phyloP scores from a whole-genome alignment of 1,140 invertebrate species.

The Psix sp. region DNA sequence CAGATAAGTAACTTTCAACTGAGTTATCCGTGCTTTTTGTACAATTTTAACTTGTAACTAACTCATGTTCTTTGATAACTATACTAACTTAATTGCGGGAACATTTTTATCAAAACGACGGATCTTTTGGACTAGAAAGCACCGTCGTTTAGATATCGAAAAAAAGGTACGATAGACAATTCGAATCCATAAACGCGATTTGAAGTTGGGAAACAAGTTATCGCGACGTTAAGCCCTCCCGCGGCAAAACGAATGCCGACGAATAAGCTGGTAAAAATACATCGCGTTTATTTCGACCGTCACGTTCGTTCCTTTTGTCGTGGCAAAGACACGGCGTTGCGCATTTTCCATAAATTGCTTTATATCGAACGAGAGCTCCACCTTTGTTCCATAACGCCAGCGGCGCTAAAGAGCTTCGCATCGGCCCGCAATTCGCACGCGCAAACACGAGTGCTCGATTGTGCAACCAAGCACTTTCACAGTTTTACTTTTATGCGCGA shows the following conservation, averaged over 20 bases:
- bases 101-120: slow-evolving; percentile 22
- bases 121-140: no score
- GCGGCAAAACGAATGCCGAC: neutral
- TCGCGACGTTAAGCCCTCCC: neutral
- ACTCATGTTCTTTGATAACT: slow-evolving; percentile 13
- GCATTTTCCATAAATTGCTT: slow-evolving; percentile 45
- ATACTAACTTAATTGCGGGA: slow-evolving; percentile 25
- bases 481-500: slow-evolving; percentile 47
- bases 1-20: slow-evolving; percentile 21
- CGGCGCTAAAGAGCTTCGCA: slow-evolving; percentile 23
- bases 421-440: slow-evolving; percentile 43
- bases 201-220: neutral
- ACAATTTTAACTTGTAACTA: slow-evolving; percentile 25
- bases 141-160: no score
- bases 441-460: slow-evolving; percentile 14
- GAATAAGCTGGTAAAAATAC: slow-evolving; percentile 19
- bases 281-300: slow-evolving; percentile 11
- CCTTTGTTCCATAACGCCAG: slow-evolving; percentile 30
- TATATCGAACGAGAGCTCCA: slow-evolving; percentile 31
- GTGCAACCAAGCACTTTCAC: slow-evolving; percentile 46
- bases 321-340: slow-evolving; percentile 21
- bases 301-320: slow-evolving; percentile 15
- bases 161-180: no score
- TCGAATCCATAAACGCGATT: neutral
- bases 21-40: slow-evolving; percentile 26